Evolutionary conservation across 2,888 invertebrate genomes (phyloP).

Genomic region (Drosophila infuscata): DNA sequence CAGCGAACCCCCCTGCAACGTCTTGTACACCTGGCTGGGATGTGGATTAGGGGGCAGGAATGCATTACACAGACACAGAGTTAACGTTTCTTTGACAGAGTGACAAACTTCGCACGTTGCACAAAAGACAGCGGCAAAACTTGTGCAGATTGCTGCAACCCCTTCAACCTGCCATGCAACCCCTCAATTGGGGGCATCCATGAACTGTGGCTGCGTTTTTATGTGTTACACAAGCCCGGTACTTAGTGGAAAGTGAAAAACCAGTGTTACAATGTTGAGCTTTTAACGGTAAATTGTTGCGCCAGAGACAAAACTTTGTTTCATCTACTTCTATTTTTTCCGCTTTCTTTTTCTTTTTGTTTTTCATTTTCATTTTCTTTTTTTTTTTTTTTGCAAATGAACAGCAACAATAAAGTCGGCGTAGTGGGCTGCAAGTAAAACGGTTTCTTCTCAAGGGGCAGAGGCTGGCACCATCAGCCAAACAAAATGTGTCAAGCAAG

Average conservation of each 20-base stretch:
- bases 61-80: constrained; percentile 53
- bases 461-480: constrained; percentile 37
- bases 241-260: constrained; percentile 78
- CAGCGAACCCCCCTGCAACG: background rate
- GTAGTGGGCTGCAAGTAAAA: constrained; percentile 24
- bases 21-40: constrained; percentile 32
- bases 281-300: constrained; percentile 76
- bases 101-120: constrained; percentile 75
- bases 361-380: background rate
- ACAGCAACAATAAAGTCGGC: constrained; percentile 61
- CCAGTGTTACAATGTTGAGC: constrained; percentile 77
- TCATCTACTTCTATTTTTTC: background rate
- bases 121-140: constrained; percentile 67
- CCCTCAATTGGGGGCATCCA: background rate
- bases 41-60: constrained; percentile 53
- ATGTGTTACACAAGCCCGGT: constrained; percentile 72
- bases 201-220: constrained; percentile 48
- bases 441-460: constrained; percentile 11
- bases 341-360: background rate
- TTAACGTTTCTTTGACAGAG: constrained; percentile 66
- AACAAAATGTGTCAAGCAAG: constrained; percentile 76
- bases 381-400: constrained; percentile 56
- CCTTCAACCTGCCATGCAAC: background rate
- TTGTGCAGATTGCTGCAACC: constrained; percentile 63
- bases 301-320: constrained; percentile 65